Percentiles rank a stretch among this genome's conserved stretches.
Conservation (phyloP, 2,113 vertebrate species). For the Pogonocichla stellata region DNA sequence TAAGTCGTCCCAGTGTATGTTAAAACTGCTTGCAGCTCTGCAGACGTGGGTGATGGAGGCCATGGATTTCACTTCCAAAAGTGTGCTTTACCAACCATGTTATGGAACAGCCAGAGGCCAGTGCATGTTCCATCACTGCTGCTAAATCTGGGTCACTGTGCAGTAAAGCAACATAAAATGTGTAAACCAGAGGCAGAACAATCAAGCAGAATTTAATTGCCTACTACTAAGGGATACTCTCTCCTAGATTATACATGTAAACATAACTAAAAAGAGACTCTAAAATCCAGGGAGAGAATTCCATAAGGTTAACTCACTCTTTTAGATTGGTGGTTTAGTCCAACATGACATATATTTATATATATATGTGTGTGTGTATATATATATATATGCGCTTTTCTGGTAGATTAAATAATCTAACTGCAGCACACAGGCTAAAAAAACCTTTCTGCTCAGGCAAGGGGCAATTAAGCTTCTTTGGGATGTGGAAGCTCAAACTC, state of each 20-base stretch:
- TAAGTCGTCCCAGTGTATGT: not conserved
- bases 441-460: not conserved
- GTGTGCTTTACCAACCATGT: not conserved
- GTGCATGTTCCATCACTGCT: not conserved
- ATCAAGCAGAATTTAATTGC: constrained; percentile 15
- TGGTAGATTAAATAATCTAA: not conserved
- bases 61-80: not conserved
- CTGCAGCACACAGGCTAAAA: not conserved
- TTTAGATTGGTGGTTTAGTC: not conserved
- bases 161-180: constrained; percentile 9
- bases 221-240: not conserved
- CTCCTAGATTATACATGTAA: not conserved
- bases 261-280: not conserved
- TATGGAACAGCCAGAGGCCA: not conserved
- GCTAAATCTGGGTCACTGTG: constrained; percentile 11
- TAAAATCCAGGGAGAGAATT: not conserved
- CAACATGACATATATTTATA: not conserved
- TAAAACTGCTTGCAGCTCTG: not conserved
- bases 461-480: not conserved
- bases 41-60: not conserved
- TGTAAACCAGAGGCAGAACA: not conserved
- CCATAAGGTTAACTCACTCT: not conserved
- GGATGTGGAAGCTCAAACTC: not conserved
- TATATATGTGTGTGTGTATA: no score
- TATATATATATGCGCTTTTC: not conserved